Percentiles rank a stretch among this genome's conserved stretches.
phyloP scores from a whole-genome alignment of 1,140 invertebrate species.

The Tenebrio molitor region DNA sequence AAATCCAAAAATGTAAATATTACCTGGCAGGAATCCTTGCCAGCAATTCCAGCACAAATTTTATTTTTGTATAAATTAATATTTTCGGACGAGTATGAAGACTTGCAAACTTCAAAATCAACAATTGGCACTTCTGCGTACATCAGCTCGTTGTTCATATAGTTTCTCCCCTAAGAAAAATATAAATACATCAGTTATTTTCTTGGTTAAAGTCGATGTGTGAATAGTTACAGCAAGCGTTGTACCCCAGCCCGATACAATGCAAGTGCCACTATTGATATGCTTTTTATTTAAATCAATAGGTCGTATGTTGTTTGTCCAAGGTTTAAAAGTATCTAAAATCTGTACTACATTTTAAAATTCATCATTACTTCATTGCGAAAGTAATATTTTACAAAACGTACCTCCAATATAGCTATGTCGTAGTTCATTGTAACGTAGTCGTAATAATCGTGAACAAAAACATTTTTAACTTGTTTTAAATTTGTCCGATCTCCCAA shows the following conservation, averaged over 20 bases:
- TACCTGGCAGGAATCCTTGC: slow-evolving; percentile 25
- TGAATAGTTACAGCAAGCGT: neutral
- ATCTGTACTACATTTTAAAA: neutral
- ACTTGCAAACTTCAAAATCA: neutral
- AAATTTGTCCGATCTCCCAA: no score
- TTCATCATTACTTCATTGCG: no score
- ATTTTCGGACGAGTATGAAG: neutral
- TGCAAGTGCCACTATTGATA: neutral
- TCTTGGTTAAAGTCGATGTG: neutral
- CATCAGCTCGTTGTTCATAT: neutral
- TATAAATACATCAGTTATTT: neutral
- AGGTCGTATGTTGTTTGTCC: neutral
- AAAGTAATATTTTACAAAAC: no score
- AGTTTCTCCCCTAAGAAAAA: neutral
- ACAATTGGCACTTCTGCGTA: neutral
- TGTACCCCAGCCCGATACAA: slow-evolving; percentile 22
- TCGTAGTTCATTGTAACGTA: no score
- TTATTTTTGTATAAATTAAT: neutral
- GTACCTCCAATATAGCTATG: no score
- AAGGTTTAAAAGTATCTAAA: neutral
- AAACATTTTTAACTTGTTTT: no score
- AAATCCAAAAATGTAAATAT: no score
- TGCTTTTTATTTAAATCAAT: slow-evolving; percentile 6
- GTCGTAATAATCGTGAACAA: no score
- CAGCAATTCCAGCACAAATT: slow-evolving; percentile 6